Evolutionary conservation across 2,888 invertebrate species (phyloP).

Genomic region (Athrips mouffetella): DNA sequence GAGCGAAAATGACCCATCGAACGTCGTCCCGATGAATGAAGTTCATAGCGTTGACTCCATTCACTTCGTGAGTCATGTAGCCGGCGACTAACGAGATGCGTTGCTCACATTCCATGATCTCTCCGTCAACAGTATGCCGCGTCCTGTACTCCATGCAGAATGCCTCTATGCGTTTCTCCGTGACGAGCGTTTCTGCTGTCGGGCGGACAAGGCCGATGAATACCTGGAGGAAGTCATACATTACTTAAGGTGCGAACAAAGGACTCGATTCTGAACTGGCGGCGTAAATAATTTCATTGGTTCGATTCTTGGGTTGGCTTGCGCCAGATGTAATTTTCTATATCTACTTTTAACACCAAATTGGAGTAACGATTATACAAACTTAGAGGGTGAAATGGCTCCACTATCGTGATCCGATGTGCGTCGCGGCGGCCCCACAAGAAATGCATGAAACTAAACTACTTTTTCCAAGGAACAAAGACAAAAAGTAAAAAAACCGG

Average conservation of each 20-base stretch:
- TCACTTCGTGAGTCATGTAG: slow-evolving; percentile 91
- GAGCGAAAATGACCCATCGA: slow-evolving; percentile 90
- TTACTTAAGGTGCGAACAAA: neutral
- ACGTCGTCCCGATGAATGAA: slow-evolving; percentile 94
- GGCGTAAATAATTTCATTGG: neutral
- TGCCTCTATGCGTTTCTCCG: slow-evolving; percentile 54
- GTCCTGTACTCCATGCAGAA: slow-evolving; percentile 90
- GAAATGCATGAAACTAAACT: too few relatives aligned
- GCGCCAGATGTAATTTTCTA: too few relatives aligned
- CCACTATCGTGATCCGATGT: too few relatives aligned
- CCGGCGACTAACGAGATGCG: slow-evolving; percentile 93
- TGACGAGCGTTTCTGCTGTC: slow-evolving; percentile 76
- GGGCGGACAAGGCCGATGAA: slow-evolving; percentile 85
- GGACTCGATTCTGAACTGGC: too few relatives aligned
- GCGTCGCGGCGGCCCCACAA: too few relatives aligned
- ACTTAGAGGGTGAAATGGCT: too few relatives aligned
- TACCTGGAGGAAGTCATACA: slow-evolving; percentile 41
- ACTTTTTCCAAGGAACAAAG: too few relatives aligned
- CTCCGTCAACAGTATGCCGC: slow-evolving; percentile 90
- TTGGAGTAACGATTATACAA: too few relatives aligned
- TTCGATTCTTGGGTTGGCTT: too few relatives aligned
- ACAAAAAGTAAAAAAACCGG: too few relatives aligned
- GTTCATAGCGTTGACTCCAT: slow-evolving; percentile 90
- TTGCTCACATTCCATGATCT: slow-evolving; percentile 92
- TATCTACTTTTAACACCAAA: too few relatives aligned